Evolutionary conservation across 2,888 invertebrate species (phyloP).

Genomic region (Entomobrya proxima): DNA sequence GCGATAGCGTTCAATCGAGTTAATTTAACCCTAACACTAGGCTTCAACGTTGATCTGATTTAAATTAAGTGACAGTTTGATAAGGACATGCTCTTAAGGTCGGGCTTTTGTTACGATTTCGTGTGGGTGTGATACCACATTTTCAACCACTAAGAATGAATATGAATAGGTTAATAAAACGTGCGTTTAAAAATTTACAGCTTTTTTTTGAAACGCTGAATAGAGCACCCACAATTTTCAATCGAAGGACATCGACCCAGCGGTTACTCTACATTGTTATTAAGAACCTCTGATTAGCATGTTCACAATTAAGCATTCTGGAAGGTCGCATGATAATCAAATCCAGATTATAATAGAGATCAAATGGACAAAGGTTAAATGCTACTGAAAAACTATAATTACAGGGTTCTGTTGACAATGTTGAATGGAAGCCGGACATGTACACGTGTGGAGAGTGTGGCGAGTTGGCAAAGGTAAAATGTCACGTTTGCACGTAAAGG

Average conservation of each 20-base stretch:
- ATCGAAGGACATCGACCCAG: slow-evolving; percentile 9
- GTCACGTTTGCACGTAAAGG: slow-evolving; percentile 4
- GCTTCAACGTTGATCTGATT: background rate
- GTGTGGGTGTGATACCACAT: background rate
- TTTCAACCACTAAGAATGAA: background rate
- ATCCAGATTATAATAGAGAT: slow-evolving; percentile 16
- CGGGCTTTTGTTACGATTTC: slow-evolving; percentile 20
- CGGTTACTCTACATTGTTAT: too few species aligned
- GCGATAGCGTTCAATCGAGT: background rate
- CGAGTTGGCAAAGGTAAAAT: background rate
- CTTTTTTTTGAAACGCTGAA: background rate
- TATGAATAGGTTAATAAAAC: background rate
- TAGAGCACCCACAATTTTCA: background rate
- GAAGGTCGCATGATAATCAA: slow-evolving; percentile 15
- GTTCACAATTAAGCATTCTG: slow-evolving; percentile 11
- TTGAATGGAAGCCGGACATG: background rate
- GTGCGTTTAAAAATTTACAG: background rate
- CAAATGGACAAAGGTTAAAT: background rate
- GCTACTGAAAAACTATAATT: background rate
- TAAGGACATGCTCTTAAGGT: slow-evolving; percentile 29
- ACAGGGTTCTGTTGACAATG: background rate
- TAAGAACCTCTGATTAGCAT: background rate
- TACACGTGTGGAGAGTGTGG: slow-evolving; percentile 31
- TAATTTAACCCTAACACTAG: background rate
- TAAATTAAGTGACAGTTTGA: background rate